phyloP scores from a whole-genome alignment of 2,888 invertebrate genomes.

The Leptopilina myrica region DNA sequence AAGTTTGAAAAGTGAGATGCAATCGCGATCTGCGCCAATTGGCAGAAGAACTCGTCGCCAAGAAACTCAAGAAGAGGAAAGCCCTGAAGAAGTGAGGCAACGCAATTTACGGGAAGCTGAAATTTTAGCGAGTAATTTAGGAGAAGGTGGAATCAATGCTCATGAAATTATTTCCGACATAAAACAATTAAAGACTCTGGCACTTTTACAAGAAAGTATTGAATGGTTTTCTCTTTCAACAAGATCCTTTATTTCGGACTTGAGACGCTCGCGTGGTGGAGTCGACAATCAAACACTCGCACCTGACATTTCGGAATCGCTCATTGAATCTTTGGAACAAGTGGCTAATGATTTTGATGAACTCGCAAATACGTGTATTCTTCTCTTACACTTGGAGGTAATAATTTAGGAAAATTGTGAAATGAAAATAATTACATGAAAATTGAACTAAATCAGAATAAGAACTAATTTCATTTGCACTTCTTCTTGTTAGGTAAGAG shows the following conservation, averaged over 20 bases:
- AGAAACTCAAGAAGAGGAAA: slow-evolving; percentile 84
- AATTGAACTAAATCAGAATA: slow-evolving; percentile 17
- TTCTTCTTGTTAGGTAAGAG: slow-evolving; percentile 82
- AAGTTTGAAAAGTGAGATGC: slow-evolving; percentile 79
- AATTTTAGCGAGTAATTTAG: slow-evolving; percentile 93
- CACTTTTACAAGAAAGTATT: slow-evolving; percentile 94
- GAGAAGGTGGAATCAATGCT: slow-evolving; percentile 89
- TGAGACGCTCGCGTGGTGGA: slow-evolving; percentile 74
- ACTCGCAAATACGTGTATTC: slow-evolving; percentile 91
- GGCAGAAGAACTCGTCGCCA: slow-evolving; percentile 75
- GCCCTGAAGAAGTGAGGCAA: slow-evolving; percentile 87
- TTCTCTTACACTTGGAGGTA: slow-evolving; percentile 95
- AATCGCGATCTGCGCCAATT: slow-evolving; percentile 57
- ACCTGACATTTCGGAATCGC: slow-evolving; percentile 79
- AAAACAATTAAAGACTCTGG: slow-evolving; percentile 88
- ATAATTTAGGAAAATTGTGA: slow-evolving; percentile 29
- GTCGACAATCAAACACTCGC: slow-evolving; percentile 67
- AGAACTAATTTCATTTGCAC: slow-evolving; percentile 54
- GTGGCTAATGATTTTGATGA: slow-evolving; percentile 91
- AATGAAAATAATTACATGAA: background rate
- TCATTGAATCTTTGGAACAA: slow-evolving; percentile 82
- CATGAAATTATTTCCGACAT: slow-evolving; percentile 93
- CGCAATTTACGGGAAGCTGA: slow-evolving; percentile 93
- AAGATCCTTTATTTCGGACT: slow-evolving; percentile 62
- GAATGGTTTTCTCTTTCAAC: slow-evolving; percentile 77